phyloP scores from a whole-genome alignment of 1,140 invertebrate genomes.

The Neodiprion pinetum region DNA sequence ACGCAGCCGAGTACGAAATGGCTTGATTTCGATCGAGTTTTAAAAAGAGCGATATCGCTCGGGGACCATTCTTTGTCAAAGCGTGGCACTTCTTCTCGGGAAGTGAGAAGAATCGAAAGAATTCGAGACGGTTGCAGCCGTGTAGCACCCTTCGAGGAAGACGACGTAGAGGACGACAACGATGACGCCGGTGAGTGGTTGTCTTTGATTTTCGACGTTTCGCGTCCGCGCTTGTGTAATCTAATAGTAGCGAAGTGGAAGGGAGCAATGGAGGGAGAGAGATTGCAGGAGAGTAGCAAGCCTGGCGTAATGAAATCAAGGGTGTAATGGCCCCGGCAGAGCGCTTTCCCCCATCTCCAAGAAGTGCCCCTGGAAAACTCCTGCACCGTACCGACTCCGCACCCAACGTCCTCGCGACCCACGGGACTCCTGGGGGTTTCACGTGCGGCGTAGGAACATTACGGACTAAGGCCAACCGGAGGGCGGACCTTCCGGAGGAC shows the following conservation, averaged over 20 bases:
- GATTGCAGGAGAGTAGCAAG: slow-evolving; percentile 39
- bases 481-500: not conserved
- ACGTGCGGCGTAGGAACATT: slow-evolving; percentile 51
- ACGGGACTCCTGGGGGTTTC: slow-evolving; percentile 36
- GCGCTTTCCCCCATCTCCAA: slow-evolving; percentile 36
- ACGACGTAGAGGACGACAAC: too few relatives aligned
- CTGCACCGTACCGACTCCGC: slow-evolving; percentile 26
- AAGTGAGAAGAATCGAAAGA: not conserved
- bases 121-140: too few relatives aligned
- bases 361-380: slow-evolving; percentile 21
- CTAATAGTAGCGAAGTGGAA: slow-evolving; percentile 14
- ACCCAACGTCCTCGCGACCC: slow-evolving; percentile 15
- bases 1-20: not conserved
- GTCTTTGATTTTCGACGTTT: slow-evolving; percentile 4
- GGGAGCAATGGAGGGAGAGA: slow-evolving; percentile 26
- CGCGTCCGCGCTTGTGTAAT: not conserved
- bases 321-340: slow-evolving; percentile 57
- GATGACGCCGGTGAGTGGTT: not conserved
- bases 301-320: slow-evolving; percentile 53
- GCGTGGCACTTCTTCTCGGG: too few relatives aligned
- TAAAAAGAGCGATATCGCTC: not conserved
- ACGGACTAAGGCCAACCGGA: slow-evolving; percentile 39
- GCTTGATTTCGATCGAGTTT: not conserved
- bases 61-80: not conserved
- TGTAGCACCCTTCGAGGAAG: too few relatives aligned